Percentiles rank a stretch among this genome's conserved stretches.
Evolutionary conservation across 2,888 invertebrate species (phyloP).

Genomic region (Mythimna loreyi): DNA sequence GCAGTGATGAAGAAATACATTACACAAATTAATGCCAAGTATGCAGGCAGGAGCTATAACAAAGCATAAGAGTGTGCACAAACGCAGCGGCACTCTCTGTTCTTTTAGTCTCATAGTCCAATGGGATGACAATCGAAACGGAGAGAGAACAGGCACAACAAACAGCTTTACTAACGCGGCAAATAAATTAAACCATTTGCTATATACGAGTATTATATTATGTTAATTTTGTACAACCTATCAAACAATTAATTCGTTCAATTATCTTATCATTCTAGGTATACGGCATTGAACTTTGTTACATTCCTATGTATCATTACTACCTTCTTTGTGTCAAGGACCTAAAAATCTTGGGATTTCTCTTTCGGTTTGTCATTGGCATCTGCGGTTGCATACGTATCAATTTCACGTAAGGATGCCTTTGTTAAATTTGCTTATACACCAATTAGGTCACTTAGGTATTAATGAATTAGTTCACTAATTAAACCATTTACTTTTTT

Average conservation of each 20-base stretch:
- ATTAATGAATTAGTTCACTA: conserved; percentile 13
- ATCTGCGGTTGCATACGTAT: conserved; percentile 24
- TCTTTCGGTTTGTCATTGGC: conserved; percentile 34
- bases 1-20: too few relatives aligned
- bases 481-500: conserved; percentile 38
- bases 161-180: too few relatives aligned
- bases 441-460: conserved; percentile 8
- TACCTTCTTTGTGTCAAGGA: conserved; percentile 16
- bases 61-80: too few relatives aligned
- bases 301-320: background rate
- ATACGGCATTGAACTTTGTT: conserved; percentile 5
- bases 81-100: too few relatives aligned
- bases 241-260: background rate
- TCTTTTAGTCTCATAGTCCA: too few relatives aligned
- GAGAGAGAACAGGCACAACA: too few relatives aligned
- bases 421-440: conserved; percentile 6
- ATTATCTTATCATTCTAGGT: conserved; percentile 15
- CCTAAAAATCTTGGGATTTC: conserved; percentile 36
- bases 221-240: background rate
- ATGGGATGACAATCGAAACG: too few relatives aligned
- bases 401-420: conserved; percentile 14
- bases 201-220: too few relatives aligned
- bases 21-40: too few relatives aligned
- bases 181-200: too few relatives aligned
- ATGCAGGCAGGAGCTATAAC: too few relatives aligned